Evolutionary conservation across 1,140 invertebrate species (phyloP).

Genomic region (Drosophila melanica): DNA sequence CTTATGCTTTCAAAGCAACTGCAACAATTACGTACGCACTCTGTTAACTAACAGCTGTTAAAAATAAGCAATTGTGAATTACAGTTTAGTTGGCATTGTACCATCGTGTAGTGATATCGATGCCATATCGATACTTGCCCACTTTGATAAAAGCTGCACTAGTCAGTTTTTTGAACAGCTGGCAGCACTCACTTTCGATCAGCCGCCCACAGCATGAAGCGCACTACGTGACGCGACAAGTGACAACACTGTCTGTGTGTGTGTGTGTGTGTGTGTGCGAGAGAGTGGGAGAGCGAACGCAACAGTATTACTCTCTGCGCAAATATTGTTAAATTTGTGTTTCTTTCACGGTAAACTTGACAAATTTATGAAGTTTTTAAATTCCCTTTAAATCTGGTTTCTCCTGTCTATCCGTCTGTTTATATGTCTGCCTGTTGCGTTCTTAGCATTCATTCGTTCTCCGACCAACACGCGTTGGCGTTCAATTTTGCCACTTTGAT

Average conservation of each 20-base stretch:
- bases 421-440: constrained; percentile 8
- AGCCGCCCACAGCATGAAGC: constrained; percentile 31
- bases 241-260: constrained; percentile 4
- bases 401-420: constrained; percentile 1
- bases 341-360: constrained; percentile 29
- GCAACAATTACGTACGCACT: no score
- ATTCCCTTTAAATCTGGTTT: constrained; percentile 40
- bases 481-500: constrained; percentile 71
- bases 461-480: constrained; percentile 27
- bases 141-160: no score
- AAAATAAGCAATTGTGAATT: neutral
- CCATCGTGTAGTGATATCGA: neutral
- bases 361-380: constrained; percentile 42
- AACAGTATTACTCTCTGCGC: constrained; percentile 57
- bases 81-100: neutral
- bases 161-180: constrained; percentile 1
- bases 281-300: constrained; percentile 6
- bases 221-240: constrained; percentile 56
- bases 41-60: constrained; percentile 6
- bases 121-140: constrained; percentile 4
- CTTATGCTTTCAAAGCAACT: no score
- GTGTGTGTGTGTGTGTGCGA: constrained; percentile 10
- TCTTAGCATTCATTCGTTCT: constrained; percentile 32
- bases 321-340: constrained; percentile 55
- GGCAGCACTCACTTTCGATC: constrained; percentile 52